Conservation (phyloP, 2,113 vertebrate genomes). For the Ellobius talpinus region DNA sequence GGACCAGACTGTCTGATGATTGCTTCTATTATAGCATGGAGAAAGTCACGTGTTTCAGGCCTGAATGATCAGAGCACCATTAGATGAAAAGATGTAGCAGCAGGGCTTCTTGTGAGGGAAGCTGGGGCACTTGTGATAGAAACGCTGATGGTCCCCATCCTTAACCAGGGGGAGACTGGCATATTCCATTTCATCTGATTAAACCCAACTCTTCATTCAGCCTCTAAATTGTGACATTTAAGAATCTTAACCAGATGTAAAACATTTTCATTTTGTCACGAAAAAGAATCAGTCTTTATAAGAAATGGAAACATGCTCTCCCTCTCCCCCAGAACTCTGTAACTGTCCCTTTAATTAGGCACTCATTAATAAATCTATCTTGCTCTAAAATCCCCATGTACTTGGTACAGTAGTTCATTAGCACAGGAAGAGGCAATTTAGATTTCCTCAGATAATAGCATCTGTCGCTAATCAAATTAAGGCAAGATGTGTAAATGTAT, state of each 20-base stretch:
- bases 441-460: conserved; percentile 88
- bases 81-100: not conserved
- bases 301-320: conserved; percentile 58
- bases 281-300: conserved; percentile 69
- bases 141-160: not conserved
- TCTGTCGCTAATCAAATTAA: conserved; percentile 87
- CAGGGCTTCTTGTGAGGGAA: not conserved
- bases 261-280: conserved; percentile 54
- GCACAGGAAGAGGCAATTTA: conserved; percentile 87
- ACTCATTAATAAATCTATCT: conserved; percentile 87
- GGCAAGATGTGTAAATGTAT: conserved; percentile 78
- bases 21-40: not conserved
- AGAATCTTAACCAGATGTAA: conserved; percentile 62
- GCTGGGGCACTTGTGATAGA: not conserved
- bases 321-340: conserved; percentile 55
- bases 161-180: not conserved
- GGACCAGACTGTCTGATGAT: fast-evolving
- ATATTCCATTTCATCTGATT: not conserved
- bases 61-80: not conserved
- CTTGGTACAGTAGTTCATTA: conserved; percentile 87
- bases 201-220: not conserved
- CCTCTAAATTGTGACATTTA: conserved; percentile 57
- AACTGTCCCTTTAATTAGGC: conserved; percentile 87
- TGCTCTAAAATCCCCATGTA: conserved; percentile 84
- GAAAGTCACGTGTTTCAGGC: not conserved